Base-by-base conservation (phyloP, 2,113 vertebrate species). In the Lophochroa leadbeateri region DNA sequence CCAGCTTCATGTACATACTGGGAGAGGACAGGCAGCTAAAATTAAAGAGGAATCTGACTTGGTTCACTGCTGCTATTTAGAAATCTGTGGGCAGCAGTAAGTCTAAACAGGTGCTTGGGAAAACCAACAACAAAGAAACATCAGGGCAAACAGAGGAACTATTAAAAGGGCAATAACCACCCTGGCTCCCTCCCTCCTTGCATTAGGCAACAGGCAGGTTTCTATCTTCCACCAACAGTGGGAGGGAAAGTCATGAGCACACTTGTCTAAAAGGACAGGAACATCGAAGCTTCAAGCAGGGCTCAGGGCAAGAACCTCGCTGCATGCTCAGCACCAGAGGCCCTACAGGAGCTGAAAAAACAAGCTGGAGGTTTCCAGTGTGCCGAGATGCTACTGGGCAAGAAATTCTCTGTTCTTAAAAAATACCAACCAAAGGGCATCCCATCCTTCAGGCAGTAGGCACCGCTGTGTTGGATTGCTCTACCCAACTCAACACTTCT, bases 291-390 rank as follows among this genome's bases (percentile, higher is more conserved):
- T 72, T 55, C 52, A 31, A 82, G 63, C 39, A 65, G 27, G 24
- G 35, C 74, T 68, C 29, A 64, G 29, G 21, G 44, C 0, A 0
- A 75, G 60, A 71, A 24, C 35, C 43, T 29, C 2, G 0, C 35
- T 31, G n/a, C 44, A 52, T 1, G 3, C n/a, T 75, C 55, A 78
- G 33, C 46, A n/a, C 49, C 1, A 2, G 35, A 69, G 46, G 43
- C 24, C 43, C 33, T 9, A 23, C 9, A 14, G 6, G 11, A 71
- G 35, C 35, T 60, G 52, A 53, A 47, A 68, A 74, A 60, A 50
- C 5, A 50, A 67, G 52, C 50, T 29, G 25, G 8, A 47, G 35
- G 39, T 64, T 90, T 64, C 61, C 52, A 84, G 43, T 46, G 43
- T 39, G 53, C 50, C 41, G 43, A 84, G 52, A 28, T 21, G 28